Conservation (phyloP, 2,797 vertebrate species). For the Pitangus sulphuratus region DNA sequence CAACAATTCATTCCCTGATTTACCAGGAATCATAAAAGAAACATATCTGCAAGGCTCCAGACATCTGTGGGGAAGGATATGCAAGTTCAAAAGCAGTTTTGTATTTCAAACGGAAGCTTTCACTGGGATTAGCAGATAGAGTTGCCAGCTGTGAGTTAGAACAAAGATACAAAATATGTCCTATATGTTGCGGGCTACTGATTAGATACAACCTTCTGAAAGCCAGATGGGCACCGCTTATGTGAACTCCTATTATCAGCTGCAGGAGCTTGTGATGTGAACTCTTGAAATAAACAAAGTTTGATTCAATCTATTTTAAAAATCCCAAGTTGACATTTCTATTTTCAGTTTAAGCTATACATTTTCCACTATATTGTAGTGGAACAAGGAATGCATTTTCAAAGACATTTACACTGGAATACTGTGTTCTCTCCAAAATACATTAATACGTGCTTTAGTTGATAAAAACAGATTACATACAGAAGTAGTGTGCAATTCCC, state of each 20-base stretch:
- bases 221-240: background rate
- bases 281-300: background rate
- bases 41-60: background rate
- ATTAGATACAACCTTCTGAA: background rate
- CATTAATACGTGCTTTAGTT: background rate
- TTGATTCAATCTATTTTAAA: background rate
- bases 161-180: constrained; percentile 20
- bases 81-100: constrained; percentile 38
- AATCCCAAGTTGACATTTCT: background rate
- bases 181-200: background rate
- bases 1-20: constrained; percentile 4
- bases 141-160: constrained; percentile 53
- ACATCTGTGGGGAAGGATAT: constrained; percentile 59
- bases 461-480: background rate
- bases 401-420: background rate
- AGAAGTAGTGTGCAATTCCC: background rate
- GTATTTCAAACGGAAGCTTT: constrained; percentile 50
- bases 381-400: background rate
- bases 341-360: background rate
- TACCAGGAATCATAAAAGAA: constrained; percentile 49
- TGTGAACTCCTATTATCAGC: background rate
- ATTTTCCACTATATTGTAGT: background rate
- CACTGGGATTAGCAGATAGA: constrained; percentile 28
- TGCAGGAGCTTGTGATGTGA: background rate
- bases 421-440: background rate